Conservation (phyloP, 2,888 invertebrate genomes). For the Folsomia candida region DNA sequence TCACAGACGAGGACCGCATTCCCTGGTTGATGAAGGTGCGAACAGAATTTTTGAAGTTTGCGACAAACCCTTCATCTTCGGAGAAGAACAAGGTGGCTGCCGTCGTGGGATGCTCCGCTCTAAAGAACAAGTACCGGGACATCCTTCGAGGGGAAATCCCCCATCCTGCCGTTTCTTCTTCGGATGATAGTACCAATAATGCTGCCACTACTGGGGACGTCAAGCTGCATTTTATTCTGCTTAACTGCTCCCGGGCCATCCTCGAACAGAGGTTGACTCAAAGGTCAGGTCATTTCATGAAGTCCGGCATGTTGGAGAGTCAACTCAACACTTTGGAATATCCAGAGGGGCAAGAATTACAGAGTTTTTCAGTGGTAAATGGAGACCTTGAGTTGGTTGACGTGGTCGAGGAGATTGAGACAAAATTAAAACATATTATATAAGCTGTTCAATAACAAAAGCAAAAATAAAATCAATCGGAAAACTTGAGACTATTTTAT, state of each 20-base stretch:
- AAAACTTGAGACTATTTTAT: too few relatives aligned
- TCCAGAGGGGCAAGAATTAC: conserved; percentile 12
- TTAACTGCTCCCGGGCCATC: conserved; percentile 30
- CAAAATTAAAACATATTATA: conserved; percentile 11
- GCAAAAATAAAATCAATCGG: neutral
- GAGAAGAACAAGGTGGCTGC: neutral
- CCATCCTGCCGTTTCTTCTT: too few relatives aligned
- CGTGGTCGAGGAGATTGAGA: conserved; percentile 15
- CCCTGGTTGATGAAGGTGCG: conserved; percentile 32
- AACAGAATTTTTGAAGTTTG: conserved; percentile 11
- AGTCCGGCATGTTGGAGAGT: conserved; percentile 30
- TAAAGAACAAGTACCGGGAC: conserved; percentile 27
- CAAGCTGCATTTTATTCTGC: conserved; percentile 24
- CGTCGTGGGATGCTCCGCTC: conserved; percentile 37
- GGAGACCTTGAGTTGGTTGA: conserved; percentile 19
- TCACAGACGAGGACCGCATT: conserved; percentile 37
- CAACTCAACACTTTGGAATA: conserved; percentile 34
- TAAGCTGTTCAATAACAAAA: neutral
- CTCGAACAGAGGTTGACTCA: conserved; percentile 24
- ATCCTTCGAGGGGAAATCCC: conserved; percentile 33
- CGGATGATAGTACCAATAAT: neutral
- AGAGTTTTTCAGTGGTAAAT: conserved; percentile 17
- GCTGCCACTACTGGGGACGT: neutral
- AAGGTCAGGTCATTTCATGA: conserved; percentile 40
- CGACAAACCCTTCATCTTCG: neutral